Evolutionary conservation across 2,888 invertebrate genomes (phyloP), one percentile per base, ranked within the genome.

Genomic region (Lydus trimaculatus): DNA sequence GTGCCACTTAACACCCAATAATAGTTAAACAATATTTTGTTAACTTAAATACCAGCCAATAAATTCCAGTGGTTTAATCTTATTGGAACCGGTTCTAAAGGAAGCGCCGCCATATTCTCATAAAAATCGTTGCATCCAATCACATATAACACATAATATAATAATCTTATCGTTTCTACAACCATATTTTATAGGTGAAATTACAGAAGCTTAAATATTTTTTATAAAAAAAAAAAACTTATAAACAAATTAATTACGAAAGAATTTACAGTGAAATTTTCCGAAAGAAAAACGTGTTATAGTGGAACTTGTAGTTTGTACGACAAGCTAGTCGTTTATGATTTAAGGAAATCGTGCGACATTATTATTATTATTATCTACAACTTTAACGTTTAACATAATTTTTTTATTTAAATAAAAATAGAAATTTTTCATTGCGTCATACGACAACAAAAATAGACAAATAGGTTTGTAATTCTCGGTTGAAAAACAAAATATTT

Each of bases 31-130:
- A 48, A 48, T 48, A 48, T 48, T 48, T 20, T 48, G 48, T 48
- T 48, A 48, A 17, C 20, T 48, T 48, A 48, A 48, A 48, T 48
- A 48, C 48, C 48, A 48, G 20, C 43, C 48, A 48, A 48, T 48
- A 48, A 48, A 48, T 48, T 48, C 20, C 23, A 48, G 8, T 48
- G 48, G 48, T 48, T 48, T 48, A 20, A 48, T 48, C 20, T 25
- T 56, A 56, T 25, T 56, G 25, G 56, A 25, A 23, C 23, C 56
- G 23, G 56, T 23, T 56, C 13, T 23, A 13, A 25, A 25, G 25
- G 20, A 56, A 56, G 15, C 56, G 56, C 56, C 56, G 56, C 56
- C 56, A 56, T 56, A 56, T 56, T 56, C 56, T 15, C 56, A 25
- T 56, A 56, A 25, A 56, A 23, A 56, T 25, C 56, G 13, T 6